Conservation (phyloP, 53 echinoderm and acorn worm species). For the Stichopus horrens region DNA sequence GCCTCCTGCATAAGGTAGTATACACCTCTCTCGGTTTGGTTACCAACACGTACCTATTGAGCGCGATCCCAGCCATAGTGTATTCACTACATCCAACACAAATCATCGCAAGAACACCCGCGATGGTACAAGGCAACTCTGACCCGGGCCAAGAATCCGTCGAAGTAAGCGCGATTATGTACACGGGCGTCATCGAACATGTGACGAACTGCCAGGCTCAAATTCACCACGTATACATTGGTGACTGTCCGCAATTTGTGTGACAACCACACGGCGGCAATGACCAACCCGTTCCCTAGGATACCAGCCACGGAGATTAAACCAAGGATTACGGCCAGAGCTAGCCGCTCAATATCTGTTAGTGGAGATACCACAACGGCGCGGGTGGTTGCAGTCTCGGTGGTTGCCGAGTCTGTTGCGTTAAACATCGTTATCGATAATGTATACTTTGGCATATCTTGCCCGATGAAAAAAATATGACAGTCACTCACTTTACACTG, state of each 20-base stretch:
- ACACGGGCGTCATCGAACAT: conserved; percentile 71
- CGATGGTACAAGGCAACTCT: conserved; percentile 64
- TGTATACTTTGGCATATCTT: no score
- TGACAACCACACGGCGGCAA: conserved; percentile 67
- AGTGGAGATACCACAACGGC: conserved; percentile 36
- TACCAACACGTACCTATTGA: conserved; percentile 71
- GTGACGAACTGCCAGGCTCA: conserved; percentile 72
- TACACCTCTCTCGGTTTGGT: conserved; percentile 66
- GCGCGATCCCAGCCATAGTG: conserved; percentile 71
- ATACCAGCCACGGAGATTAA: conserved; percentile 68
- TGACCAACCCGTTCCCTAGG: conserved; percentile 80
- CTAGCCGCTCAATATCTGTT: conserved; percentile 60
- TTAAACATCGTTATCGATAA: background rate
- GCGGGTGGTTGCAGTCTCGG: background rate
- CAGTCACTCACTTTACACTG: no score
- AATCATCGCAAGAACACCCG: conserved; percentile 68
- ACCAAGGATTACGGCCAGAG: conserved; percentile 55
- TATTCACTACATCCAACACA: conserved; percentile 73
- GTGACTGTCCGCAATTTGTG: conserved; percentile 56
- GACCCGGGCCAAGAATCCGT: conserved; percentile 60
- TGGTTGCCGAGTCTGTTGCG: background rate
- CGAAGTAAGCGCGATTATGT: conserved; percentile 64
- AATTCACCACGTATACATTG: conserved; percentile 76
- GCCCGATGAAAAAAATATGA: no score
- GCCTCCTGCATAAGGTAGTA: conserved; percentile 59